Percentiles rank a stretch among this genome's conserved stretches.
Conservation (phyloP, 2,888 invertebrate genomes). For the Nasonia oneida region DNA sequence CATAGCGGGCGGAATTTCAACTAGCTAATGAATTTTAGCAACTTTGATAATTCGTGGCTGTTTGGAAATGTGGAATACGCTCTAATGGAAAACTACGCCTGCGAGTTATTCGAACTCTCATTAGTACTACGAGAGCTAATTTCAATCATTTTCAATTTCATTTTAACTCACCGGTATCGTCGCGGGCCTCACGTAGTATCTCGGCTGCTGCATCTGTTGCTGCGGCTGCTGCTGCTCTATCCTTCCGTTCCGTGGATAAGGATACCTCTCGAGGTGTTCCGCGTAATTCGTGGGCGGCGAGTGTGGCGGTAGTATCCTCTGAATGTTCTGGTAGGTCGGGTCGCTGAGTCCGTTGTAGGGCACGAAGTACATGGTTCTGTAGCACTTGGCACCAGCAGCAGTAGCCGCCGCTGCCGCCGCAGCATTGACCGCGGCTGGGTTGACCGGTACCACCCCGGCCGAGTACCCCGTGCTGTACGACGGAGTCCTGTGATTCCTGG, state of each 20-base stretch:
- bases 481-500: constrained; percentile 62
- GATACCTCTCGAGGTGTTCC: constrained; percentile 76
- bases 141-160: not conserved
- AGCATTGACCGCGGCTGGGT: constrained; percentile 60
- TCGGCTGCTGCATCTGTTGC: constrained; percentile 46
- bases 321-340: constrained; percentile 77
- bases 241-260: constrained; percentile 72
- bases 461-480: constrained; percentile 67
- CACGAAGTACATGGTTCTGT: constrained; percentile 77
- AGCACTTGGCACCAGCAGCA: constrained; percentile 71
- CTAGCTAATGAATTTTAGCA: not conserved
- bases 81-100: not conserved
- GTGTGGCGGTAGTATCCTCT: constrained; percentile 73
- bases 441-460: constrained; percentile 67
- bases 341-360: constrained; percentile 76
- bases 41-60: not conserved
- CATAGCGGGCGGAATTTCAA: not conserved
- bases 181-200: constrained; percentile 72
- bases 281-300: constrained; percentile 73
- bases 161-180: constrained; percentile 61
- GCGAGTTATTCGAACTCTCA: not conserved
- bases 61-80: not conserved
- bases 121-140: not conserved
- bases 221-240: constrained; percentile 65
- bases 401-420: constrained; percentile 61